phyloP scores from a whole-genome alignment of 2,888 invertebrate genomes.

The Ariolimax columbianus region DNA sequence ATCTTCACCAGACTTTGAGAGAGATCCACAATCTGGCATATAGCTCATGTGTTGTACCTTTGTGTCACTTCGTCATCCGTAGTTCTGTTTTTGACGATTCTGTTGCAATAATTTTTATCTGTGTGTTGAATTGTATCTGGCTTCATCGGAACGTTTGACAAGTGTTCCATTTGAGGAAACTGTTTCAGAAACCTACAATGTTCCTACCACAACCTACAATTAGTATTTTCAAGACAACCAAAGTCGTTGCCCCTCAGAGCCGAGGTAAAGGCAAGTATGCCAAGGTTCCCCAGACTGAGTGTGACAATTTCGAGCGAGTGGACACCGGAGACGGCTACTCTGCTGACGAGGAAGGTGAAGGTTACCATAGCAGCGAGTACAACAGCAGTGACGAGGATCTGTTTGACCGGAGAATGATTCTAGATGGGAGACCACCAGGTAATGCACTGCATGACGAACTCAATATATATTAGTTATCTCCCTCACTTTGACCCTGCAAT shows the following conservation, averaged over 20 bases:
- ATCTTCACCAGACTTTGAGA: too few relatives aligned
- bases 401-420: constrained; percentile 10
- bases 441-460: background rate
- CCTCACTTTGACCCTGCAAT: background rate
- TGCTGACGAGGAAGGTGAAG: constrained; percentile 4
- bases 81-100: too few relatives aligned
- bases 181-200: background rate
- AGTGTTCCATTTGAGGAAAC: background rate
- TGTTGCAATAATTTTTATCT: too few relatives aligned
- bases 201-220: constrained; percentile 34
- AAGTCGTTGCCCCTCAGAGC: constrained; percentile 20
- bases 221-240: constrained; percentile 9
- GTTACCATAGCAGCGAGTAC: background rate
- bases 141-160: background rate
- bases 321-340: background rate
- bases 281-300: constrained; percentile 34
- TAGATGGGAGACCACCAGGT: constrained; percentile 26
- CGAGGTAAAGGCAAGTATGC: constrained; percentile 23
- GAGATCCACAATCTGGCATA: too few relatives aligned
- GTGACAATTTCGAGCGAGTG: constrained; percentile 17
- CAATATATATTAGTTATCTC: background rate
- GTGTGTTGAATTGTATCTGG: too few relatives aligned
- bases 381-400: constrained; percentile 29
- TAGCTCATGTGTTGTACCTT: too few relatives aligned
- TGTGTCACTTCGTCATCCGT: too few relatives aligned